A percentile compares a stretch with the other conserved stretches of the same genome.
Conservation (phyloP, 2,888 invertebrate species). For the Phania funesta region DNA sequence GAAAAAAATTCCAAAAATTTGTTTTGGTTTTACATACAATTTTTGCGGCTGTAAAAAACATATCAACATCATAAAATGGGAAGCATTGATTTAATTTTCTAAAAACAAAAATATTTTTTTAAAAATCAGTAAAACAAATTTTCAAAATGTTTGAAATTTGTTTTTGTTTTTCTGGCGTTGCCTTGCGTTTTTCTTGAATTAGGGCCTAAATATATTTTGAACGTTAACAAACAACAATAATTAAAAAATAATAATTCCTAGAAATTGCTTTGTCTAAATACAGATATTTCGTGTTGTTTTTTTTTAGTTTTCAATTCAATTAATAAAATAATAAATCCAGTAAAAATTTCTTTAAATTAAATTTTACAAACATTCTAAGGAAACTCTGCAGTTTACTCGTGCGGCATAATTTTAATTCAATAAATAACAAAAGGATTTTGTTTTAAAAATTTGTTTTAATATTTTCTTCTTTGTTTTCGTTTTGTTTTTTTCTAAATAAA, state of each 20-base stretch:
- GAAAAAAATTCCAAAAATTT: too few species aligned
- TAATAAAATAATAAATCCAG: slow-evolving; percentile 24
- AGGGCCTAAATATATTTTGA: too few species aligned
- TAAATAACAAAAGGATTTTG: slow-evolving; percentile 9
- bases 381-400: neutral
- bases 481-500: neutral
- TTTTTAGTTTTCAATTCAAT: neutral
- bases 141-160: too few species aligned
- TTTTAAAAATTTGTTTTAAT: slow-evolving; percentile 40
- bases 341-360: slow-evolving; percentile 23
- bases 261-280: slow-evolving; percentile 12
- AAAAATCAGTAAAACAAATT: too few species aligned
- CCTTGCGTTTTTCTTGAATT: too few species aligned
- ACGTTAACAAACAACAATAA: slow-evolving; percentile 17
- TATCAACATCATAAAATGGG: too few species aligned
- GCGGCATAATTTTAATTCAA: neutral
- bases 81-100: too few species aligned
- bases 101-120: too few species aligned
- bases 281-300: neutral
- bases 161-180: too few species aligned
- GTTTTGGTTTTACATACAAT: too few species aligned
- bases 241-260: neutral
- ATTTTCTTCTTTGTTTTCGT: neutral
- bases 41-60: too few species aligned
- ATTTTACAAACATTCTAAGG: slow-evolving; percentile 1